A percentile compares a stretch with the other conserved stretches of the same genome.
Conservation (phyloP, 2,888 invertebrate species). For the Strigamia crassipes region DNA sequence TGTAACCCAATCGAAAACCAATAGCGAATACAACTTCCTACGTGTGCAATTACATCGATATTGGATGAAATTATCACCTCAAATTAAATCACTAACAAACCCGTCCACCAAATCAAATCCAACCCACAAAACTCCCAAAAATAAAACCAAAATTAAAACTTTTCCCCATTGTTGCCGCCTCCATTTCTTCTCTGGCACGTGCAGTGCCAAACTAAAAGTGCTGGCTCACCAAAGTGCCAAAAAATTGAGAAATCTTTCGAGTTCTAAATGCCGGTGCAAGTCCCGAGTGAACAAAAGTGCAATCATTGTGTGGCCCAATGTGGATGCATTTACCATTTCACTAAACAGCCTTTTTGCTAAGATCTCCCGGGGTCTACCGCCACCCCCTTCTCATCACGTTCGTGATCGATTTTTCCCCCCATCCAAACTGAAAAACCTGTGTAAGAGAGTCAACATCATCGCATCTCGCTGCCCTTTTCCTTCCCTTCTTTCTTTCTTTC, state of each 20-base stretch:
- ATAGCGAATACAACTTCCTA: background rate
- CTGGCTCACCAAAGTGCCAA: constrained; percentile 27
- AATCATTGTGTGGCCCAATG: constrained; percentile 35
- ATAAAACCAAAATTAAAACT: background rate
- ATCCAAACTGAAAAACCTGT: constrained; percentile 33
- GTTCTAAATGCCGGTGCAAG: constrained; percentile 1
- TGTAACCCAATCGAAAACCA: constrained; percentile 23
- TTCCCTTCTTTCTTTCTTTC: background rate
- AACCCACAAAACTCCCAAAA: background rate
- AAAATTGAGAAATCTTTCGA: constrained; percentile 22
- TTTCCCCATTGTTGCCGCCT: background rate
- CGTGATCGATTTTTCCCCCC: constrained; percentile 13
- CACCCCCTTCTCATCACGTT: constrained; percentile 19
- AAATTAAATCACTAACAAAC: background rate
- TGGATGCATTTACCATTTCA: constrained; percentile 37
- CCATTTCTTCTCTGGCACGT: background rate
- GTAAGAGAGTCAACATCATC: constrained; percentile 35
- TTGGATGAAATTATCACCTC: background rate
- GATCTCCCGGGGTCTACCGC: constrained; percentile 3
- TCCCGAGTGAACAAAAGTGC: constrained; percentile 32
- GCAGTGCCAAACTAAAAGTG: background rate
- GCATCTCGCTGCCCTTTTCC: background rate
- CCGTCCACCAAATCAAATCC: background rate
- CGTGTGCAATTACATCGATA: background rate
- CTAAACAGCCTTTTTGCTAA: constrained; percentile 42